Evolutionary conservation across 2,797 vertebrate genomes (phyloP), one percentile per base, ranked within the genome.

Genomic region (Kryptolebias ocellatus): DNA sequence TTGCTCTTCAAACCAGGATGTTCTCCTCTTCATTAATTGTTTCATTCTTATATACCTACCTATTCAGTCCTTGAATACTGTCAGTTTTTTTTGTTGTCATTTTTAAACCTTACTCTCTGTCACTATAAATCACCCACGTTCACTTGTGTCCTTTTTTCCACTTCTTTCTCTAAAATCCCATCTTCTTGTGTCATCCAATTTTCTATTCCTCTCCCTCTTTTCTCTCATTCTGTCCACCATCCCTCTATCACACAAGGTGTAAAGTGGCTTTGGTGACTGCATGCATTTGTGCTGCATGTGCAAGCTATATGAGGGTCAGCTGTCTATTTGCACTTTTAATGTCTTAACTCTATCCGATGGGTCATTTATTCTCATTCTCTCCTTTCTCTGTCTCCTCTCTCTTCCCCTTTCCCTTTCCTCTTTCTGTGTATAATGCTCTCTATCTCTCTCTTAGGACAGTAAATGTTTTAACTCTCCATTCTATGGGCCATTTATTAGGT

Each of bases 401-500:
- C 62, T 60, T 66, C 69, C 63, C 56, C 50, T 68, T 52, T 74
- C 59, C 72, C 53, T 27, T 79, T 64, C 62, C 24, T 82, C 82
- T 80, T 55, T 88, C 82, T 81, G 66, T 79, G 81, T 87, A 82
- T 83, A 87, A 88, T 88, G 82, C 86, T 79, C 80, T 84, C 84
- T 70, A 84, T 90, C 85, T 88, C 86, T 86, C 87, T 91, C 86
- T 81, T 64, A 89, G 86, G 90, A 90, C 85, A 91, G 87, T 93
- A 93, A 93, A 93, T 89, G 90, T 91, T 93, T 94, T 90, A 94
- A 90, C 90, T 94, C 90, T 86, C 90, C 86, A 91, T 92, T 92
- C 90, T 91, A 93, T 93, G 92, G 89, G 84, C 89, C 92, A 93
- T 94, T 94, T 88, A 94, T 94, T 93, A 89, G 90, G 91, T 92